Conservation (phyloP, 2,888 invertebrate species). For the Ectemnius continuus region DNA sequence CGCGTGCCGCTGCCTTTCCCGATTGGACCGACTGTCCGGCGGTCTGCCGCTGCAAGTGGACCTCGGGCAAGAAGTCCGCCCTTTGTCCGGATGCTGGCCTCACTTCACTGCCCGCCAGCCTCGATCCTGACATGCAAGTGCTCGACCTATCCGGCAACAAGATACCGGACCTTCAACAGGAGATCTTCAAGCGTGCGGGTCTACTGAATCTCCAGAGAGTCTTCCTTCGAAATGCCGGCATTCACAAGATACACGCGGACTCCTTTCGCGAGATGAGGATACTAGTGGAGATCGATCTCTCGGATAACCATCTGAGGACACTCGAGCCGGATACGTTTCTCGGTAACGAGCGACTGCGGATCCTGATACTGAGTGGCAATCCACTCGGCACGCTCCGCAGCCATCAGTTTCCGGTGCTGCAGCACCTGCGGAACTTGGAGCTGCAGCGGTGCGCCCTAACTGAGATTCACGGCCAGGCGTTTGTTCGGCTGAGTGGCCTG, state of each 20-base stretch:
- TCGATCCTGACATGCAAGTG: slow-evolving; percentile 90
- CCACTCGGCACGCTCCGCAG: slow-evolving; percentile 86
- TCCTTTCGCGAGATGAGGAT: slow-evolving; percentile 93
- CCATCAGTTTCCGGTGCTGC: slow-evolving; percentile 90
- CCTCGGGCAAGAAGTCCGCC: slow-evolving; percentile 93
- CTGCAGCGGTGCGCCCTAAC: slow-evolving; percentile 89
- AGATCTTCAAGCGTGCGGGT: slow-evolving; percentile 88
- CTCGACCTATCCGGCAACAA: slow-evolving; percentile 91
- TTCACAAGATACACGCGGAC: slow-evolving; percentile 88
- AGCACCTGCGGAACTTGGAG: slow-evolving; percentile 89
- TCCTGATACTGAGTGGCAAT: slow-evolving; percentile 90
- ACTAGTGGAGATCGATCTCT: slow-evolving; percentile 91
- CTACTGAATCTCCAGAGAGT: slow-evolving; percentile 91
- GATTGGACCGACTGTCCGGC: slow-evolving; percentile 94
- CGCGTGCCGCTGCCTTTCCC: slow-evolving; percentile 80
- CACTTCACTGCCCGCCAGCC: slow-evolving; percentile 85
- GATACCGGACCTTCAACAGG: slow-evolving; percentile 86
- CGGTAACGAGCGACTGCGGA: slow-evolving; percentile 89
- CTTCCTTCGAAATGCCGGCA: slow-evolving; percentile 87
- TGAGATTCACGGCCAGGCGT: slow-evolving; percentile 87
- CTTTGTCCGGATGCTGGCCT: slow-evolving; percentile 90
- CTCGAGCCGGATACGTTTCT: slow-evolving; percentile 89
- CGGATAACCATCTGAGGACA: slow-evolving; percentile 87
- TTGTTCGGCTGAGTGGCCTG: slow-evolving; percentile 86
- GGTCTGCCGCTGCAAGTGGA: slow-evolving; percentile 95